Base-by-base conservation (phyloP, 2,797 vertebrate genomes). In the Malacoctenus gilli region DNA sequence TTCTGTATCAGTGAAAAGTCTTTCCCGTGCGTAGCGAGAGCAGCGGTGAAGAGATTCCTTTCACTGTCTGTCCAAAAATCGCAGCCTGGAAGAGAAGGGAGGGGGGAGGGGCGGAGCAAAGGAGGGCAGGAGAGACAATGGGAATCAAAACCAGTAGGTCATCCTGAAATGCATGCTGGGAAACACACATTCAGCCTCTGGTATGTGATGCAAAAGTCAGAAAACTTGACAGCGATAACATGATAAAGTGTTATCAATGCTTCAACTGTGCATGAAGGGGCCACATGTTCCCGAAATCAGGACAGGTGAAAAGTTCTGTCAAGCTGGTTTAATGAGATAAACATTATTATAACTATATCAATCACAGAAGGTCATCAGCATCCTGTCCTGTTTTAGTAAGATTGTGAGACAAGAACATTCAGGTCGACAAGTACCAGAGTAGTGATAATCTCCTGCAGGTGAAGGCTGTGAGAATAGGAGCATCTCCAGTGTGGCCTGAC, bases 401-500 rank as follows among this genome's bases (percentile, higher is more conserved):
- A n/a, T n/a, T n/a, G n/a, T n/a, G n/a, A n/a, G n/a, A n/a, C n/a
- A n/a, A n/a, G n/a, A n/a, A n/a, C n/a, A n/a, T n/a, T n/a, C n/a
- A n/a, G 25, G 9, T 28, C 25, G 9, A 43, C 68, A 52, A 61
- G 85, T 88, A 94, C 93, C 93, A 39, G 90, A 80, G 78, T 93
- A 93, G 68, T 92, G 92, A 78, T 93, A 93, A 78, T 87, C 84
- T 59, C 84, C 85, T 51, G 83, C 53, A 6, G 86, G 83, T 31
- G 66, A 76, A 1, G 86, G 79, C 30, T 77, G 75, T 30, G 80
- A 84, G 61, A 92, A 88, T 57, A 94, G 72, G 63, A 94, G 61
- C 88, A 89, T 87, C 68, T 93, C 91, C 73, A 94, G 49, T 0
- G 92, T 80, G 20, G 71, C 87, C 93, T 93, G 74, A 39, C 13